Evolutionary conservation across 2,113 vertebrate species (phyloP), one percentile per base, ranked within the genome.

Genomic region (Camelus bactrianus): DNA sequence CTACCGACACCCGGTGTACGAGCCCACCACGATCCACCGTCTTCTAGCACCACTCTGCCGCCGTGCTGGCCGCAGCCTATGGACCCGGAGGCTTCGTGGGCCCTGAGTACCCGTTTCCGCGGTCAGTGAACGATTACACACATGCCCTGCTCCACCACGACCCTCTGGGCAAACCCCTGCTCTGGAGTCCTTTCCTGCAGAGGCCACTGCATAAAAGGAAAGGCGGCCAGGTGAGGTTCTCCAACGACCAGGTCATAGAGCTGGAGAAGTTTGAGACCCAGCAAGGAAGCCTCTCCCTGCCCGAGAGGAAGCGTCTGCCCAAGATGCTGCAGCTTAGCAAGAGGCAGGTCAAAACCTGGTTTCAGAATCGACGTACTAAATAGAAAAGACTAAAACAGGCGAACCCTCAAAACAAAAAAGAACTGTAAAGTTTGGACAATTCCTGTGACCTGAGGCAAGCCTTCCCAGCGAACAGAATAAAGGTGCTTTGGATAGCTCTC

Each of bases 291-390:
- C 99, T 99, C 52, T 99, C 99, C 0, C 99, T 99, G 0, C 99
- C 99, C 0, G 99, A 99, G 98, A 99, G 99, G 93, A 99, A 99
- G 94, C 98, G 99, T 5, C 98, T 99, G 96, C 99, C 99, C 60
- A 99, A 99, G 98, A 99, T 99, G 99, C 98, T 99, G 82, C 99
- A 99, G 98, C 99, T 99, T 83, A 99, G 99, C 58, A 99, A 99
- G 98, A 99, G 99, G 98, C 99, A 99, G 99, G 99, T 99, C 26
- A 99, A 99, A 98, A 99, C 99, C 19, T 99, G 99, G 99, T 99
- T 99, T 98, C 99, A 99, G 98, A 99, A 99, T 97, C 99, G 99
- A 83, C 98, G 99, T 50, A 99, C 99, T 20, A 99, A 99, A 97
- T 99, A 99, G 99, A 98, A 99, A 76, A 98, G 99, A 94, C 98